Base-by-base conservation (phyloP, 2,888 invertebrate species). In the Nowickia ferox region DNA sequence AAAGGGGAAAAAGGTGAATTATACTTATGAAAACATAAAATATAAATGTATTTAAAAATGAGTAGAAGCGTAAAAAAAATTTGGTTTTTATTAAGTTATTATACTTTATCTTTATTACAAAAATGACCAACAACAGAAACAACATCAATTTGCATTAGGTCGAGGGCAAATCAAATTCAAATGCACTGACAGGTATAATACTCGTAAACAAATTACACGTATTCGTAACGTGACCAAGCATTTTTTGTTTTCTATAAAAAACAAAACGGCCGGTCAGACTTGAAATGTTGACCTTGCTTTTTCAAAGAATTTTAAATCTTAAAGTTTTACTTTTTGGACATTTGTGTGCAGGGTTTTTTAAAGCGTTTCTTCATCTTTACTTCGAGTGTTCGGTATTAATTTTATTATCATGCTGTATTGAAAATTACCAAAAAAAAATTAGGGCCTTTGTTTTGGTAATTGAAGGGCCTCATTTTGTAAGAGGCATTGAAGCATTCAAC, bases 71-170 rank as follows among this genome's bases (percentile, higher is more conserved):
- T 13, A 13, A 53, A 40, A 48, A 69, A 40, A 4, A 11, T 51
- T 53, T 40, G 40, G 15, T 48, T 66, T 48, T 11, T 42, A 53
- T 53, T 53, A 51, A 69, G 40, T 53, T 69, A 42, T 55, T 69
- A 40, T 5, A 22, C 15, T 55, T 69, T 42, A 69, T 69, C 9
- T 71, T 44, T 55, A 71, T 71, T 71, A 55, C 17, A 71, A 42
- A 42, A 71, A 71, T 69, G 38, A 59, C 38, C 9, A 38, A 40
- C 15, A 51, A 51, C n/a, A 51, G 19, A 38, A 68, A 11, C 6
- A 38, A 55, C 55, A 42, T 57, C 9, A 19, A 44, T 57, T 71
- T 22, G n/a, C 22, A 19, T 44, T 71, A 71, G 55, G 71, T 42
- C 55, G 11, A 57, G n/a, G n/a, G 40, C 42, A 22, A 57, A 15